Percentiles rank a stretch among this genome's conserved stretches.
phyloP scores from a whole-genome alignment of 2,797 vertebrate genomes.

The Acipenser ruthenus region DNA sequence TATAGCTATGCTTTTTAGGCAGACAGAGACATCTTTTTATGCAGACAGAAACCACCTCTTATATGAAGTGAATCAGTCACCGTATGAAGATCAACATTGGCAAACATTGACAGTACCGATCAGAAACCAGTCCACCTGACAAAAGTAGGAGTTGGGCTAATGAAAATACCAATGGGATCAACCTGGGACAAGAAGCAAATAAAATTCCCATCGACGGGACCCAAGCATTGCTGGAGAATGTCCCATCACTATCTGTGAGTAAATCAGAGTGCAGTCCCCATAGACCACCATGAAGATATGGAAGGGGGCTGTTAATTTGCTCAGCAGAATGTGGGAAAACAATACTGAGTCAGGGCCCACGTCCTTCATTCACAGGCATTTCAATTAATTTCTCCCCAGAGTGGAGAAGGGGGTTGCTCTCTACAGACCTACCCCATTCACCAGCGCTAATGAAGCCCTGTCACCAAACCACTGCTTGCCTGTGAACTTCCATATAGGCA shows the following conservation, averaged over 20 bases:
- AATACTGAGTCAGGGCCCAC: slow-evolving; percentile 49
- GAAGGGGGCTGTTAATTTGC: slow-evolving; percentile 41
- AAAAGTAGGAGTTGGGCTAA: no score
- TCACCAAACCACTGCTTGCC: slow-evolving; percentile 38
- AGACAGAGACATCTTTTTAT: no score
- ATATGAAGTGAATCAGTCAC: no score
- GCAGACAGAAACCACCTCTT: no score
- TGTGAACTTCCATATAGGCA: slow-evolving; percentile 46
- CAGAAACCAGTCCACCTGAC: no score
- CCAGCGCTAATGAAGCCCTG: slow-evolving; percentile 49
- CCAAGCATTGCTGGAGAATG: neutral
- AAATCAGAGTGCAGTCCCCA: slow-evolving; percentile 24
- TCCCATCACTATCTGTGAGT: slow-evolving; percentile 19
- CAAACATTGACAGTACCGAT: no score
- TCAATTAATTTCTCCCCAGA: slow-evolving; percentile 59
- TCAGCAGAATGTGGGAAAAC: slow-evolving; percentile 46
- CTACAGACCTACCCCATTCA: slow-evolving; percentile 49
- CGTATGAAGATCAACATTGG: no score
- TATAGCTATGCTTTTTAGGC: neutral
- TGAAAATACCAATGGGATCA: no score
- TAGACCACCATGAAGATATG: slow-evolving; percentile 27
- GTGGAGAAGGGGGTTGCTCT: slow-evolving; percentile 38
- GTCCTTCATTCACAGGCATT: slow-evolving; percentile 51
- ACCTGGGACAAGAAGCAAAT: no score
- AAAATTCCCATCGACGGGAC: no score